These are phyloP conservation scores for Onychomys arenicola DNA, from an alignment of 2,797 vertebrate genomes.

Conservation along the genomic window DNA sequence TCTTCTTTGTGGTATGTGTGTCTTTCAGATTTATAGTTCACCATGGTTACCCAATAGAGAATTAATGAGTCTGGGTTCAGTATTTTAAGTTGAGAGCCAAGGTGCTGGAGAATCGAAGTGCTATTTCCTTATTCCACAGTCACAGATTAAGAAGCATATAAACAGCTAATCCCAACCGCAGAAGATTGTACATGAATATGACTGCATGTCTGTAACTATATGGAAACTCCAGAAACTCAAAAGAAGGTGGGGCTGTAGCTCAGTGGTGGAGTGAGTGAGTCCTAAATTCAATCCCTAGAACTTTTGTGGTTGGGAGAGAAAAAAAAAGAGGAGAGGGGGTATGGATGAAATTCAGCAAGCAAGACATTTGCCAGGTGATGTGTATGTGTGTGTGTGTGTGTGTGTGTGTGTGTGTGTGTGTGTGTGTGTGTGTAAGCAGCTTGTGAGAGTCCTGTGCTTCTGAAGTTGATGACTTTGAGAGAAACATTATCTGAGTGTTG, in stretches of 20 bases:
- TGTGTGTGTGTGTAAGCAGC: background rate
- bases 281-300: background rate
- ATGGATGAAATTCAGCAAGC: constrained; percentile 41
- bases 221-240: constrained; percentile 67
- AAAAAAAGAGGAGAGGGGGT: background rate
- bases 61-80: constrained; percentile 43
- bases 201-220: constrained; percentile 51
- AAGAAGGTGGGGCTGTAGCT: background rate
- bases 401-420: background rate
- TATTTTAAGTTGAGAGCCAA: constrained; percentile 34
- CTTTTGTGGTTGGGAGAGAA: background rate
- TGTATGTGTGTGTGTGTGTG: background rate
- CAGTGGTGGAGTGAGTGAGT: background rate
- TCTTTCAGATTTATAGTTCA: constrained; percentile 56
- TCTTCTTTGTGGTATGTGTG: constrained; percentile 49
- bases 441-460: constrained; percentile 59
- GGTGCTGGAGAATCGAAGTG: background rate
- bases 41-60: constrained; percentile 42
- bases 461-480: constrained; percentile 71
- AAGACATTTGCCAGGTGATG: background rate
- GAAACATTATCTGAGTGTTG: constrained; percentile 69
- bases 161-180: constrained; percentile 55
- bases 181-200: constrained; percentile 53
- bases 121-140: constrained; percentile 59
- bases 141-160: constrained; percentile 51